phyloP scores from a whole-genome alignment of 2,113 vertebrate genomes.

The Heloderma charlesbogerti region DNA sequence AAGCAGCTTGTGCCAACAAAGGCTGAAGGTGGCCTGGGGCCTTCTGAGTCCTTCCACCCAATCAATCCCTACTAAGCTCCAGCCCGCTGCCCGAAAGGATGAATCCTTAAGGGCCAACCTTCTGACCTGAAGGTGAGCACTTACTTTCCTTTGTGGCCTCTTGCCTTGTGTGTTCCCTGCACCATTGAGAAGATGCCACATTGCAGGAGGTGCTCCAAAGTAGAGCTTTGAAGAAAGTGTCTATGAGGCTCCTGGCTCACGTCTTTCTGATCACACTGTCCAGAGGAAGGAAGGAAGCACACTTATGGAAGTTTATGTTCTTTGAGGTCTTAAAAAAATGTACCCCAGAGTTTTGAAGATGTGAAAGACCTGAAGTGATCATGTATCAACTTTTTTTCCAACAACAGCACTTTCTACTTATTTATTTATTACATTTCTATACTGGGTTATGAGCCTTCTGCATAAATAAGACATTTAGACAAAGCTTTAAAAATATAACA shows the following conservation, averaged over 20 bases:
- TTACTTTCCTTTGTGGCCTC: too few relatives aligned
- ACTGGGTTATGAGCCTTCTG: too few relatives aligned
- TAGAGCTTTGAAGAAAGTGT: neutral
- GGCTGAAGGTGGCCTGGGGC: neutral
- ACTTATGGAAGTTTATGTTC: neutral
- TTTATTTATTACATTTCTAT: too few relatives aligned
- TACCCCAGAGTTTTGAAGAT: neutral
- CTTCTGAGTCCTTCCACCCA: neutral
- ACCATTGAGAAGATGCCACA: too few relatives aligned
- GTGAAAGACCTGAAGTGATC: neutral
- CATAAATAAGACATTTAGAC: neutral
- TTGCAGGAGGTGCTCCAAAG: neutral
- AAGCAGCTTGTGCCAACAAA: neutral
- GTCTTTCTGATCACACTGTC: neutral
- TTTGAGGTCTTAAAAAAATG: neutral
- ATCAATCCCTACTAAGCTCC: neutral
- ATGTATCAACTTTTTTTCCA: neutral
- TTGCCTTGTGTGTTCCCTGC: too few relatives aligned
- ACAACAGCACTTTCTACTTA: neutral
- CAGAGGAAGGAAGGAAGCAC: neutral
- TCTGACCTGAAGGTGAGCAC: too few relatives aligned
- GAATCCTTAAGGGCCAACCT: neutral
- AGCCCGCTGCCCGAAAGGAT: neutral
- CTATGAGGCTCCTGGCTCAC: neutral
- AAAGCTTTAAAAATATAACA: neutral